Percentiles rank a stretch among this genome's conserved stretches.
Evolutionary conservation across 2,888 invertebrate genomes (phyloP).

Genomic region (Nomada ferruginata): DNA sequence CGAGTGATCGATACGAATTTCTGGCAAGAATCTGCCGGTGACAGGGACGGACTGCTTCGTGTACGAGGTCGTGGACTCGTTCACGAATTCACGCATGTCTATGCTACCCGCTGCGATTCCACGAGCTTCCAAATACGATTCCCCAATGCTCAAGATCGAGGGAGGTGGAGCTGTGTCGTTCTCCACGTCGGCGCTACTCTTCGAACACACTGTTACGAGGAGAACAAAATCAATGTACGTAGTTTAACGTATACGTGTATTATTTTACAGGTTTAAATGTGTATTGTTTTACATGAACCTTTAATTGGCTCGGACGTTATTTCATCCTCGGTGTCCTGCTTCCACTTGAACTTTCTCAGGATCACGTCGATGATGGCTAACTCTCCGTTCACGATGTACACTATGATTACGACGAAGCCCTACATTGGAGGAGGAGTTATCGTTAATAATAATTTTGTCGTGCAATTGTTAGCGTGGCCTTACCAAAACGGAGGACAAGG

Average conservation of each 20-base stretch:
- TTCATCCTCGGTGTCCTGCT: slow-evolving; percentile 73
- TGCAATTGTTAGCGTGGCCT: slow-evolving; percentile 76
- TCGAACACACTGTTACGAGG: slow-evolving; percentile 86
- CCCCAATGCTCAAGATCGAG: slow-evolving; percentile 62
- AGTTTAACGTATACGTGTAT: too few species aligned
- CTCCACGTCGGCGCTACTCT: slow-evolving; percentile 88
- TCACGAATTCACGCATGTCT: slow-evolving; percentile 79
- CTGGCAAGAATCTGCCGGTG: slow-evolving; percentile 73
- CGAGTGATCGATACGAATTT: slow-evolving; percentile 77
- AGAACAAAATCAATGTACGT: background rate
- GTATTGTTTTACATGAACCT: slow-evolving; percentile 70
- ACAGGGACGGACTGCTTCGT: slow-evolving; percentile 67
- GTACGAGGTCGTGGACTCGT: slow-evolving; percentile 73
- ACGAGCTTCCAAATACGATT: slow-evolving; percentile 73
- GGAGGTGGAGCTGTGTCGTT: slow-evolving; percentile 86
- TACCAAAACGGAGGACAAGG: slow-evolving; percentile 87
- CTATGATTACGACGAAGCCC: slow-evolving; percentile 78
- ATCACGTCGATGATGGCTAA: slow-evolving; percentile 74
- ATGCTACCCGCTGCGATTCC: slow-evolving; percentile 79
- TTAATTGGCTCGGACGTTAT: slow-evolving; percentile 80
- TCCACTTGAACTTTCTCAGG: slow-evolving; percentile 77
- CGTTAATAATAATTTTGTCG: background rate
- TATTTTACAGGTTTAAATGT: background rate
- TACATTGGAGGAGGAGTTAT: slow-evolving; percentile 36
- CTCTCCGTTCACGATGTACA: slow-evolving; percentile 77